Conservation (phyloP, 1,140 invertebrate species). For the Brachionus plicatilis region DNA sequence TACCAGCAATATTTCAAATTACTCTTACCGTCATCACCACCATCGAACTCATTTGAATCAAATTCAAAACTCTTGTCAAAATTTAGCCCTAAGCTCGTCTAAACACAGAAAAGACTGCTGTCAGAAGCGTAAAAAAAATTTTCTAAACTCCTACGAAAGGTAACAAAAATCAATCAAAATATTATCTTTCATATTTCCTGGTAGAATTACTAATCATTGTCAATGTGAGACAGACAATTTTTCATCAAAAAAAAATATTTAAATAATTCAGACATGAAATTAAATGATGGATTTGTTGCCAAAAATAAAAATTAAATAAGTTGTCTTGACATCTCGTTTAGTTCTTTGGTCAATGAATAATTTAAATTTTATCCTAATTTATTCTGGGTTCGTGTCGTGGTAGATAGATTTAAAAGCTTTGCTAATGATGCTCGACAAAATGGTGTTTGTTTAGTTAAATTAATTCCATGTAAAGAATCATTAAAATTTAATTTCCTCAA, state of each 20-base stretch:
- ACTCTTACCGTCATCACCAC: not conserved
- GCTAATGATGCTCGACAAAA: not conserved
- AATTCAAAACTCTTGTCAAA: constrained; percentile 4
- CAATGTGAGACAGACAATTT: not conserved
- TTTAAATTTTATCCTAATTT: not conserved
- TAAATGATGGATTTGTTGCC: no score
- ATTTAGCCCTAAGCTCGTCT: not conserved
- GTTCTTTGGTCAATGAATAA: not conserved
- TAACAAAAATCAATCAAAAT: not conserved
- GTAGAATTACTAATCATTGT: not conserved
- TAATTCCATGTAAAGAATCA: not conserved
- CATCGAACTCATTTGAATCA: constrained; percentile 9
- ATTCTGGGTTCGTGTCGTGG: not conserved
- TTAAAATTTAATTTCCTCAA: constrained; percentile 3
- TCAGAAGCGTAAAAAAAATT: constrained; percentile 21
- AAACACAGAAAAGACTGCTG: constrained; percentile 26
- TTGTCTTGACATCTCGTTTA: not conserved
- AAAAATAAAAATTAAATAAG: no score
- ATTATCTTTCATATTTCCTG: not conserved
- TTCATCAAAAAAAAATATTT: not conserved
- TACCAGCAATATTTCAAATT: not conserved
- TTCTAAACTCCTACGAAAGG: constrained; percentile 2
- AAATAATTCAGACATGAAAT: no score
- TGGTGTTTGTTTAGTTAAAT: not conserved
- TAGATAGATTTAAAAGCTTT: not conserved